These are phyloP conservation scores for Ennomos fuscantarius DNA, from an alignment of 2,888 invertebrate genomes.

Conservation along the genomic window DNA sequence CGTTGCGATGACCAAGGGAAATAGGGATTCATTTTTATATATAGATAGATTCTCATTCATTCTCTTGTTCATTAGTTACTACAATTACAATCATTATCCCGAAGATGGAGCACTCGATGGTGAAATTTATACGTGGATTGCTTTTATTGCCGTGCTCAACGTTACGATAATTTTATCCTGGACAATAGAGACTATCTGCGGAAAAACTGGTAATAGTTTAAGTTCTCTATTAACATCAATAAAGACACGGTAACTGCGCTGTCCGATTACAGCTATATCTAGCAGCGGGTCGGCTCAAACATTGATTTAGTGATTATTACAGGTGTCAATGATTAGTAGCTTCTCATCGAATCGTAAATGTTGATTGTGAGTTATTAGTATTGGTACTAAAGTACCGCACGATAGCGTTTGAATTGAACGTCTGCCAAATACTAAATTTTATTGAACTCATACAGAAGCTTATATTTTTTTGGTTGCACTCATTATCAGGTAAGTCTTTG, in stretches of 20 bases:
- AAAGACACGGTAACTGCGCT: constrained; percentile 4
- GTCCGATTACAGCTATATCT: neutral
- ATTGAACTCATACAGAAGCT: too few species aligned
- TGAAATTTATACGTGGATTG: too few species aligned
- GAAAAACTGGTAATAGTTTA: neutral
- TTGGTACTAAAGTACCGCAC: neutral
- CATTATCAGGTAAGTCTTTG: too few species aligned
- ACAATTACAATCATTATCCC: too few species aligned
- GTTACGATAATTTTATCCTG: too few species aligned
- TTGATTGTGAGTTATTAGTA: constrained; percentile 11
- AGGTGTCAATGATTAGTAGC: constrained; percentile 19
- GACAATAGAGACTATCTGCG: neutral
- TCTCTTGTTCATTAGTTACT: too few species aligned
- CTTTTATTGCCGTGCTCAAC: too few species aligned
- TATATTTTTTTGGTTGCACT: too few species aligned
- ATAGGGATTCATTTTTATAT: too few species aligned
- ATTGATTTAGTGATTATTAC: constrained; percentile 16
- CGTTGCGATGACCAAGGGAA: too few species aligned
- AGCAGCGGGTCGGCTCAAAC: constrained; percentile 6
- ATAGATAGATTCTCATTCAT: too few species aligned
- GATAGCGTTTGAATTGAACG: constrained; percentile 13
- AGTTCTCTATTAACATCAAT: constrained; percentile 1
- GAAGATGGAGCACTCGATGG: too few species aligned
- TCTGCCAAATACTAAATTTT: neutral
- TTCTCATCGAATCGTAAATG: constrained; percentile 8